A percentile compares a stretch with the other conserved stretches of the same genome.
These are phyloP conservation scores for Caenorhabditis macrosperma DNA, from an alignment of 2,888 invertebrate species.

Conservation along the genomic window DNA sequence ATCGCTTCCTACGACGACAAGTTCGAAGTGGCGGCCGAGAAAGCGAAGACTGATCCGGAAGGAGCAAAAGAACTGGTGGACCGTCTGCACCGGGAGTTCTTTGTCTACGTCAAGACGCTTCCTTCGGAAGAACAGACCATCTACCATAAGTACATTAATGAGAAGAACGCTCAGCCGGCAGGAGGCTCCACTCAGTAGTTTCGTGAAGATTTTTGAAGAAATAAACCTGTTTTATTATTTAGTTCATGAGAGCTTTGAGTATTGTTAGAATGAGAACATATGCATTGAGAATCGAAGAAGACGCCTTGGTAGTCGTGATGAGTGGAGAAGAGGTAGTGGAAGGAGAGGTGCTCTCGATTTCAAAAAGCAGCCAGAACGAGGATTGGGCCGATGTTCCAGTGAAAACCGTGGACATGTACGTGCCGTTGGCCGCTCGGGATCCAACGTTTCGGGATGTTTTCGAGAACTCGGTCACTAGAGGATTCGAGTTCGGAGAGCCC, in stretches of 20 bases:
- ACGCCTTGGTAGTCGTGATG: not conserved
- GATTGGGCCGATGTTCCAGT: not conserved
- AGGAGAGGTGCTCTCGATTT: not conserved
- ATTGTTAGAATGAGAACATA: not conserved
- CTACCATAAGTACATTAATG: not conserved
- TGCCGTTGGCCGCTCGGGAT: constrained; percentile 4
- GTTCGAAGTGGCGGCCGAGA: not conserved
- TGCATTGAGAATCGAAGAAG: not conserved
- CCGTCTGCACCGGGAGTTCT: not conserved
- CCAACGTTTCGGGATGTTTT: not conserved
- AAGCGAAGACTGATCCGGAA: not conserved
- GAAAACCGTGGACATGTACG: constrained; percentile 21
- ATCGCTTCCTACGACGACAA: not conserved
- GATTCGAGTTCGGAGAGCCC: constrained; percentile 4
- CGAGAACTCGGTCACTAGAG: not conserved
- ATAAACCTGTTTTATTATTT: no score
- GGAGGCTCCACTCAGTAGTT: not conserved
- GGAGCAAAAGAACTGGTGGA: not conserved
- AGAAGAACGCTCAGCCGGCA: not conserved
- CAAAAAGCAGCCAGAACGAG: not conserved
- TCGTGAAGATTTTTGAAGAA: no score
- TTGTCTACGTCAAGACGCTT: not conserved
- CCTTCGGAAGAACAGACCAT: not conserved
- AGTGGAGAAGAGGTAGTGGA: not conserved
- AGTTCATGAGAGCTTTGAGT: not conserved